Conservation (phyloP, 1,140 invertebrate species). For the Tetragonula clypearis region DNA sequence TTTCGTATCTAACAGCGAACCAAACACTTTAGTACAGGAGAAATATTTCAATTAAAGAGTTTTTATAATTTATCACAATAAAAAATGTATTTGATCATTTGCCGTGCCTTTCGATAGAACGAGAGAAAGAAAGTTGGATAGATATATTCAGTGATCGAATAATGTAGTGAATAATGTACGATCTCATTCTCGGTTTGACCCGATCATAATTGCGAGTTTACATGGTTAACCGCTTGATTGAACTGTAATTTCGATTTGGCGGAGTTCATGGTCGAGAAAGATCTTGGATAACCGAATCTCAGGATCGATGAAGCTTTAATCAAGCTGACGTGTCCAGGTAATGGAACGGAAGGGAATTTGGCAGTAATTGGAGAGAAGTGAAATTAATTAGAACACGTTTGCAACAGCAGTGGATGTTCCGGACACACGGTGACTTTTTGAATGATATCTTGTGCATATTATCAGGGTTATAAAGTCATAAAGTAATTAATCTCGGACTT, state of each 20-base stretch:
- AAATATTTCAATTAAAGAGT: not conserved
- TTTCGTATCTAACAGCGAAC: not conserved
- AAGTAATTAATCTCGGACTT: not conserved
- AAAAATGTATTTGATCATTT: not conserved
- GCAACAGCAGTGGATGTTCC: not conserved
- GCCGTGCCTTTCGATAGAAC: not conserved
- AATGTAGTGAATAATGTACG: not conserved
- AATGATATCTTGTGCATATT: not conserved
- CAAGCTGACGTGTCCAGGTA: not conserved
- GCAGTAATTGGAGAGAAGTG: not conserved
- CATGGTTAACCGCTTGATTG: not conserved
- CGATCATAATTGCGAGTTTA: not conserved
- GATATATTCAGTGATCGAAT: not conserved
- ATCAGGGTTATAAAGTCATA: not conserved
- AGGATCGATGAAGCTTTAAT: not conserved
- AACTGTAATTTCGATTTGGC: not conserved
- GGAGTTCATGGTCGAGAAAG: not conserved
- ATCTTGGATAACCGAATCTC: conserved; percentile 3
- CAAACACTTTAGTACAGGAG: no score
- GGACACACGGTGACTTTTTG: not conserved
- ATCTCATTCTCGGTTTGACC: not conserved
- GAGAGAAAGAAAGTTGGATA: not conserved
- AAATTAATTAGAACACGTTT: not conserved
- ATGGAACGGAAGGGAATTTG: not conserved
- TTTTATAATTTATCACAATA: not conserved